These are phyloP conservation scores for Dicrurus megarhynchus DNA, from an alignment of 2,113 vertebrate species.

Conservation along the genomic window DNA sequence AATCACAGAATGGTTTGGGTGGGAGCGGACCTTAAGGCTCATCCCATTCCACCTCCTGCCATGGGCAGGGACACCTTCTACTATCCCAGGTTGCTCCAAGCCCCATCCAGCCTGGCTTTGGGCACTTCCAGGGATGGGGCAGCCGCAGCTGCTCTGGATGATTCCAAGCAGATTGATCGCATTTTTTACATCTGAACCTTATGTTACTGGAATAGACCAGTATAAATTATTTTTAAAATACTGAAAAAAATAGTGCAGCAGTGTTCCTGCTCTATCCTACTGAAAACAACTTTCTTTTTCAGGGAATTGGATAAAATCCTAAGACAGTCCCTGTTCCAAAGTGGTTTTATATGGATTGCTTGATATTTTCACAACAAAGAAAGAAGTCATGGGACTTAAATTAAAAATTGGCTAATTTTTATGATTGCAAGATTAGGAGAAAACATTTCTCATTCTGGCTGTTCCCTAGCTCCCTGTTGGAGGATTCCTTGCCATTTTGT, in stretches of 20 bases:
- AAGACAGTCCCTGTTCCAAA: neutral
- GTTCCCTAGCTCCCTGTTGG: neutral
- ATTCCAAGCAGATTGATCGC: neutral
- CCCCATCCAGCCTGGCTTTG: neutral
- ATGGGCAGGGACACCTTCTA: neutral
- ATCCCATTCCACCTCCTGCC: neutral
- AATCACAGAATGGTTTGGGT: neutral
- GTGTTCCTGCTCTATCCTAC: neutral
- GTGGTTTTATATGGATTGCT: neutral
- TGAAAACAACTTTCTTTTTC: neutral
- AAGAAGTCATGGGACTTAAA: conserved; percentile 8
- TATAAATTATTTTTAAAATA: neutral
- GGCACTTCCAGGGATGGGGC: neutral
- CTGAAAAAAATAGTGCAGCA: neutral
- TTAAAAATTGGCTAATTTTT: conserved; percentile 5
- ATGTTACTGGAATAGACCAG: neutral
- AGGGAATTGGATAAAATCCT: neutral
- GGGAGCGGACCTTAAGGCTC: neutral
- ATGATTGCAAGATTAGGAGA: neutral
- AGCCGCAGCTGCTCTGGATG: neutral
- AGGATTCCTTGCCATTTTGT: neutral
- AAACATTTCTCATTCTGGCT: neutral
- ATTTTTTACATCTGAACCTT: neutral
- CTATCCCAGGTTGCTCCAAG: neutral
- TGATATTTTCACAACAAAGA: neutral